phyloP scores from a whole-genome alignment of 2,888 invertebrate species.

The Hecatera dysodea region DNA sequence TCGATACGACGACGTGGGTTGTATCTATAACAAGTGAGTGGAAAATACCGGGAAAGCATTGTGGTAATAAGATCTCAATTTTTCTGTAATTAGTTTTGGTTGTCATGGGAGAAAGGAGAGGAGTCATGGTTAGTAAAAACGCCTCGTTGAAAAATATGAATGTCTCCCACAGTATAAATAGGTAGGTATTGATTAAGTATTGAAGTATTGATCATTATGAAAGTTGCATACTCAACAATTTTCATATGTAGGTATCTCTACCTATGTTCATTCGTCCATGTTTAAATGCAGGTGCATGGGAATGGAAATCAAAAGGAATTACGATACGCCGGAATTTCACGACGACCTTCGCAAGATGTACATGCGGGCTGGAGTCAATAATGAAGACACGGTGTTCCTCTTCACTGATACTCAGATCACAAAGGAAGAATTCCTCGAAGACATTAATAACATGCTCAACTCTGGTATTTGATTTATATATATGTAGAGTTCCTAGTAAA shows the following conservation, averaged over 20 bases:
- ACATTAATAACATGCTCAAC: conserved; percentile 97
- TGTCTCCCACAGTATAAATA: not conserved
- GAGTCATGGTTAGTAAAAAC: not conserved
- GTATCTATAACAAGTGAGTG: not conserved
- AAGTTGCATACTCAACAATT: not conserved
- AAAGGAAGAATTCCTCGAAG: conserved; percentile 97
- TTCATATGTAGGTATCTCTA: not conserved
- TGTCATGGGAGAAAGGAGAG: not conserved
- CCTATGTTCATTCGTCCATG: not conserved
- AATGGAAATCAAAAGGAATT: conserved; percentile 96
- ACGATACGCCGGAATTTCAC: conserved; percentile 95
- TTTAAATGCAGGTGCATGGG: conserved; percentile 93
- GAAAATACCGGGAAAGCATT: not conserved
- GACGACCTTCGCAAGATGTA: conserved; percentile 96
- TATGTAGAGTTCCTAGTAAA: not conserved
- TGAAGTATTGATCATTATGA: too few species aligned
- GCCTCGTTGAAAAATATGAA: not conserved
- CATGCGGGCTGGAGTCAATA: conserved; percentile 94
- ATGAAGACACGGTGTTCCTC: conserved; percentile 95
- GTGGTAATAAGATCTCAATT: not conserved
- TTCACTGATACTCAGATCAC: conserved; percentile 98
- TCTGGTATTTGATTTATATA: conserved; percentile 90
- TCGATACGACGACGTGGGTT: not conserved
- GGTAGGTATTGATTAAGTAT: too few species aligned
- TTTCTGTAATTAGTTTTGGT: not conserved